A percentile compares a stretch with the other conserved stretches of the same genome.
Conservation (phyloP, 1,140 invertebrate species). For the Drosophila lini region DNA sequence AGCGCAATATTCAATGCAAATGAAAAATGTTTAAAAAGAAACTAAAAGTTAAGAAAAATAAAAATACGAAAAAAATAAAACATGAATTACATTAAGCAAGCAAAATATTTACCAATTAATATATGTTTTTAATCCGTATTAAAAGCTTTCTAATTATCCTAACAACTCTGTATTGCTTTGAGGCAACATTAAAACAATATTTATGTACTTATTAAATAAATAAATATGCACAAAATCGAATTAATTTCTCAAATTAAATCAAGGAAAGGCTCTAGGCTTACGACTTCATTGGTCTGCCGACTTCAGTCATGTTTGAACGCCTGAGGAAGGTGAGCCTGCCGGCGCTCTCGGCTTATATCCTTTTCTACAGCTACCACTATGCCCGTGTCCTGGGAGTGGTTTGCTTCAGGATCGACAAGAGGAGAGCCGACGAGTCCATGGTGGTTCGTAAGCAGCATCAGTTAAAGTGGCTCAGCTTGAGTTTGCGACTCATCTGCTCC, state of each 20-base stretch:
- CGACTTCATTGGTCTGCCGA: neutral
- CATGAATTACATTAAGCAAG: too few relatives aligned
- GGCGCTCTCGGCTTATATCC: constrained; percentile 22
- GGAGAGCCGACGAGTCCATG: constrained; percentile 6
- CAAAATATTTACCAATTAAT: neutral
- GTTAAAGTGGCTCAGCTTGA: constrained; percentile 56
- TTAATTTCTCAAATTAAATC: neutral
- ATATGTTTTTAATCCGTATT: neutral
- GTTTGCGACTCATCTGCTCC: constrained; percentile 13
- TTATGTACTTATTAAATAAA: neutral
- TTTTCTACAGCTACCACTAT: constrained; percentile 30
- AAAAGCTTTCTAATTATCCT: neutral
- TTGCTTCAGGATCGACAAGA: constrained; percentile 27
- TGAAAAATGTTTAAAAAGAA: neutral
- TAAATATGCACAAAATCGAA: neutral
- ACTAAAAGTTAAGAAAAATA: neutral
- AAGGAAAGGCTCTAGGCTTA: too few relatives aligned
- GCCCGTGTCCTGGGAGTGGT: constrained; percentile 36
- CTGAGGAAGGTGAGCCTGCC: constrained; percentile 21
- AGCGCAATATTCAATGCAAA: constrained; percentile 40
- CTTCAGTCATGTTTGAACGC: constrained; percentile 34
- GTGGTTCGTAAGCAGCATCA: constrained; percentile 19
- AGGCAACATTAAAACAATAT: neutral
- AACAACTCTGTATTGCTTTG: neutral
- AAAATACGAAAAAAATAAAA: neutral